phyloP scores from a whole-genome alignment of 2,113 vertebrate species.

The Parotia lawesii region DNA sequence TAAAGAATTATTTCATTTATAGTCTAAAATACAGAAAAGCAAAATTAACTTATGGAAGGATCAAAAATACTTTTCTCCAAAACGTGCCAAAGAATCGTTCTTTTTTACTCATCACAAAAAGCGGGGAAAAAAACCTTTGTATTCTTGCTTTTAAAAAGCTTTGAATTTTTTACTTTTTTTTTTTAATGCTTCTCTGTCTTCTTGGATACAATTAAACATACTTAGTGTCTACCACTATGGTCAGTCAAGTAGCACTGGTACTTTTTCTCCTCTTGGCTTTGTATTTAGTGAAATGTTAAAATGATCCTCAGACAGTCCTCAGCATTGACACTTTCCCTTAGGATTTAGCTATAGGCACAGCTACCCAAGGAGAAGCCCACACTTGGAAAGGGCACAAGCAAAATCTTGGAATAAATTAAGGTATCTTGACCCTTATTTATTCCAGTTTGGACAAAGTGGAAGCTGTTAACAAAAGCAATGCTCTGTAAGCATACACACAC shows the following conservation, averaged over 20 bases:
- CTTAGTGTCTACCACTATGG: neutral
- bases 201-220: neutral
- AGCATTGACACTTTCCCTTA: neutral
- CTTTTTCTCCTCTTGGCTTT: neutral
- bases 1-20: neutral
- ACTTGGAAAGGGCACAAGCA: neutral
- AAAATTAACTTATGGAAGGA: neutral
- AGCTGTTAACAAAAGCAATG: neutral
- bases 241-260: neutral
- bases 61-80: neutral
- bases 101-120: neutral
- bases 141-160: neutral
- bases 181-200: neutral
- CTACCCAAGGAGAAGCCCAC: neutral
- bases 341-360: neutral
- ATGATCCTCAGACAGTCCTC: neutral
- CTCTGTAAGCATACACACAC: neutral
- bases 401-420: neutral
- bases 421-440: neutral
- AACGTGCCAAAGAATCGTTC: neutral
- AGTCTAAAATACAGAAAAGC: neutral
- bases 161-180: neutral
- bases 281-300: neutral
- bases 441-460: neutral
- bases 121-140: rapidly evolving